These are phyloP conservation scores for Sterna hirundo DNA, from an alignment of 2,113 vertebrate genomes.

Conservation along the genomic window DNA sequence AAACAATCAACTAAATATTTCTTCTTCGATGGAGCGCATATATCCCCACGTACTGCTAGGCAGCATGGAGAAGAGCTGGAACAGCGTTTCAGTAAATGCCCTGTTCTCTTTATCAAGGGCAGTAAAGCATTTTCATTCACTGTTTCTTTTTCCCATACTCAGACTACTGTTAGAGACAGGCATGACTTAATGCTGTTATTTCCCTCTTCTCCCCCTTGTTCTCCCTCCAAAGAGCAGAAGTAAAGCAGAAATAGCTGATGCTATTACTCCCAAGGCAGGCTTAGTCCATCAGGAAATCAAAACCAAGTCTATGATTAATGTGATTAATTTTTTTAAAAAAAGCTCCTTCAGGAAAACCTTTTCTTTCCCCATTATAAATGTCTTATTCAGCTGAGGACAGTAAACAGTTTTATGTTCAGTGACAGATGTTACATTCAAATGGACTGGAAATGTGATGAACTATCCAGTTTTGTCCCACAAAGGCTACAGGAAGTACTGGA, in stretches of 20 bases:
- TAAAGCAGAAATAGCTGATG: background rate
- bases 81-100: background rate
- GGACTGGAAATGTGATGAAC: conserved; percentile 11
- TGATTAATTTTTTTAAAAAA: background rate
- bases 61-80: background rate
- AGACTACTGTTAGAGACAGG: background rate
- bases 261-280: background rate
- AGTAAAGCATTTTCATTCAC: background rate
- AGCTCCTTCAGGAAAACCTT: background rate
- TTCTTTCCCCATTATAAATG: background rate
- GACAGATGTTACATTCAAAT: background rate
- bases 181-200: background rate
- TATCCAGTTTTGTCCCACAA: background rate
- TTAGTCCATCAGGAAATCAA: background rate
- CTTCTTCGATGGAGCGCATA: background rate
- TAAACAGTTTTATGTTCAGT: background rate
- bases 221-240: background rate
- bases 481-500: background rate
- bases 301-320: background rate
- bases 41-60: background rate
- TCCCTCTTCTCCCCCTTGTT: background rate
- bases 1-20: background rate
- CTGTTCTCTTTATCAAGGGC: background rate
- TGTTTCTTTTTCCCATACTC: background rate
- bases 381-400: background rate